These are phyloP conservation scores for Neotragus pygmaeus DNA, from an alignment of 2,113 vertebrate species.

Conservation along the genomic window DNA sequence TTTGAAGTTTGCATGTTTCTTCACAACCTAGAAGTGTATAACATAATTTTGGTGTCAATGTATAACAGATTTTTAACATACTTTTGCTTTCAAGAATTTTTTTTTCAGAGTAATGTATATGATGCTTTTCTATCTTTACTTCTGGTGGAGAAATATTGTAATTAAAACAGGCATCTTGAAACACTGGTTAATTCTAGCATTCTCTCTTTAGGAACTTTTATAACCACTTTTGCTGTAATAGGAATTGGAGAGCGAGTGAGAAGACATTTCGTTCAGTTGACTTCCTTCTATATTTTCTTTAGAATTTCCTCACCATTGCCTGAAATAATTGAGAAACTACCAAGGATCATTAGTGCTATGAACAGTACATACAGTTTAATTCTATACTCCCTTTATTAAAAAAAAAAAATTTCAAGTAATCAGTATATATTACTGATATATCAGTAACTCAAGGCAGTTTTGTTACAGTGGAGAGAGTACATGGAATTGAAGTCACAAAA, in stretches of 20 bases:
- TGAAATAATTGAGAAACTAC: constrained; percentile 20
- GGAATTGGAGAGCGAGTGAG: not conserved
- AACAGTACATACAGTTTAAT: not conserved
- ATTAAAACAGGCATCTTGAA: constrained; percentile 13
- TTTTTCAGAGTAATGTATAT: not conserved
- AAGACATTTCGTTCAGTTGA: not conserved
- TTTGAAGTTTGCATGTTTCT: not conserved
- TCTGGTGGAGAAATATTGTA: not conserved
- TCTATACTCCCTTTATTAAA: not conserved
- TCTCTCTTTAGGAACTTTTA: not conserved
- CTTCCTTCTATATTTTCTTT: constrained; percentile 4
- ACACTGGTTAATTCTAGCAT: not conserved
- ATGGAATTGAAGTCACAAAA: not conserved
- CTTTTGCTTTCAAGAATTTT: not conserved
- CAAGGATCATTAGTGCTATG: not conserved
- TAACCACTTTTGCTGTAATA: not conserved
- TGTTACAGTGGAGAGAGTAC: not conserved
- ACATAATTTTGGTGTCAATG: not conserved
- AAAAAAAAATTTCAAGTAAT: not conserved
- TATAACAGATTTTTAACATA: not conserved
- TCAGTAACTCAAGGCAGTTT: constrained; percentile 2
- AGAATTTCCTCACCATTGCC: constrained; percentile 6
- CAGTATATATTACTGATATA: no score
- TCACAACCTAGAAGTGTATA: not conserved
- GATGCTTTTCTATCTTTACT: not conserved